Conservation (phyloP, 2,797 vertebrate species). For the Taeniopygia guttata region DNA sequence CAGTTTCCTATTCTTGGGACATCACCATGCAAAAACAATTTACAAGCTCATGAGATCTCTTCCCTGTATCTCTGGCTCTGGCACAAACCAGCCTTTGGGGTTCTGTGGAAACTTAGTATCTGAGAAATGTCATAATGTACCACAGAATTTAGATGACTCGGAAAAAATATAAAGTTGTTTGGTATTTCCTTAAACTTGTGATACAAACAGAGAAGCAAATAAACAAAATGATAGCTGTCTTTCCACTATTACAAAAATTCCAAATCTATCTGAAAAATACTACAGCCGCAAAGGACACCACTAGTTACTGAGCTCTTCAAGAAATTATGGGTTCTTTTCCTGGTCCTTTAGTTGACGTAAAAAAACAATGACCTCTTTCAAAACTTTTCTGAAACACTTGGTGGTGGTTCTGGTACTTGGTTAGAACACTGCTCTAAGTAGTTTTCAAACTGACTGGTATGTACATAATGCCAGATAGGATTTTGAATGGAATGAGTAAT, state of each 20-base stretch:
- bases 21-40: too few relatives aligned
- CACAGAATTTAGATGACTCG: too few relatives aligned
- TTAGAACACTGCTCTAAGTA: background rate
- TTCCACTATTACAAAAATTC: background rate
- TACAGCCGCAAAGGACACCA: rapidly evolving
- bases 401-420: background rate
- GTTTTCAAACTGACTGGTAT: background rate
- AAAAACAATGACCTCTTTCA: background rate
- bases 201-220: too few relatives aligned
- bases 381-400: background rate
- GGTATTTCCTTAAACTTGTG: too few relatives aligned
- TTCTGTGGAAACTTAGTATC: too few relatives aligned
- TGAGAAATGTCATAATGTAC: too few relatives aligned
- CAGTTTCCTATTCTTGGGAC: too few relatives aligned
- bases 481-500: background rate
- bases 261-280: background rate
- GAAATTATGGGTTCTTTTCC: background rate
- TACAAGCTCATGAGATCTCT: too few relatives aligned
- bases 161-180: too few relatives aligned
- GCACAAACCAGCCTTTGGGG: too few relatives aligned
- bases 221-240: too few relatives aligned
- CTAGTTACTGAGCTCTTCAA: background rate
- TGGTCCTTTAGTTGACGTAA: background rate
- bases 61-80: too few relatives aligned
- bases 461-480: background rate